Base-by-base conservation (phyloP, 1,140 invertebrate species). In the Theocolax elegans region DNA sequence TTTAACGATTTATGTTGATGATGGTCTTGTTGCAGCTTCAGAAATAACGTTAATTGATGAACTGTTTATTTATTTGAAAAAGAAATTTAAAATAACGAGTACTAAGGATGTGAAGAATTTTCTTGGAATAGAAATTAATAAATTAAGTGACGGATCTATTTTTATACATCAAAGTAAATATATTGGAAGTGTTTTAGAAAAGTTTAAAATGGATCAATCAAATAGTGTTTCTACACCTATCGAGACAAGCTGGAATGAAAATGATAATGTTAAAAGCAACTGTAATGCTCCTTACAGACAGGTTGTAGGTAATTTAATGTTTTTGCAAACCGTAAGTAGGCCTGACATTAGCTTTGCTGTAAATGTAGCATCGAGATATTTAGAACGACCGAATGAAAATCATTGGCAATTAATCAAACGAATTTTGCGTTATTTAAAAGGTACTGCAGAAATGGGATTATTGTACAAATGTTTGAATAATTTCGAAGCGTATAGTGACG, bases 221-320 rank as follows among this genome's bases (percentile, higher is more conserved):
- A 68, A 60, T 19, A 31, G 0, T 13, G 67, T 68, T 35, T 49
- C n/a, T 21, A 62, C 56, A 0, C 67, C 56, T 3, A 68, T 68
- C 0, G 56, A 68, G 44, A 53, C 42, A 2, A 29, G 17, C 10
- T 68, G 35, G 29, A n/a, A 60, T 25, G 13, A 2, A 3, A 56
- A 44, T 44, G 25, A 29, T 17, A 29, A 0, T 56, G 19, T 44
- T n/a, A 53, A 70, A 10, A 17, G 31, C 29, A n/a, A 15, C 35
- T 42, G 29, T 35, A 66, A 62, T 19, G 51, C 10, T 15, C 51
- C 53, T 23, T 83, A 75, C 54, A 66, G 72, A 23, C 70, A 82
- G 56, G 54, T 74, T 6, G 67, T 82, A 27, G 79, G 79, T 25
- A 70, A 56, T 56, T 64, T 85, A 12, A 67, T 84, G 31, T 84